Conservation (phyloP, 1,140 invertebrate genomes). For the Drosophila athabasca region DNA sequence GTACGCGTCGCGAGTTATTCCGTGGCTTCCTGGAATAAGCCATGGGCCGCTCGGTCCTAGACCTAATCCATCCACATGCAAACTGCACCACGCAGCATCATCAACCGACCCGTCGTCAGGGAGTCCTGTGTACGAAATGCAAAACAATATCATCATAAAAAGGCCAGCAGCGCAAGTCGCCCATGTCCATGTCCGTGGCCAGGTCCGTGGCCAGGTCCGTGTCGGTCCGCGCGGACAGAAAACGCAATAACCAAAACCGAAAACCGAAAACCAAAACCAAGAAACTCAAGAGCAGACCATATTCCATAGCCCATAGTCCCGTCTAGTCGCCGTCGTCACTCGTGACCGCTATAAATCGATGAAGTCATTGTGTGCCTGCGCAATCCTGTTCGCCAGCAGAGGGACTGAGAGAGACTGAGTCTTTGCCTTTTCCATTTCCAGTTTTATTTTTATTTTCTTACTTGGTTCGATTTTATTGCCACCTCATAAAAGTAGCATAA, state of each 20-base stretch:
- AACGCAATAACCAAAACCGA: slow-evolving; percentile 21
- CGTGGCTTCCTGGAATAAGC: slow-evolving; percentile 62
- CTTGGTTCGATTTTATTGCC: slow-evolving; percentile 80
- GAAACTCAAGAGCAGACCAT: slow-evolving; percentile 2
- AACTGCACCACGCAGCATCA: slow-evolving; percentile 23
- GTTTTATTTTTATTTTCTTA: slow-evolving; percentile 74
- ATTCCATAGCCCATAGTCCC: too few relatives aligned
- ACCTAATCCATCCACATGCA: slow-evolving; percentile 68
- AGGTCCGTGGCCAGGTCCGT: slow-evolving; percentile 6
- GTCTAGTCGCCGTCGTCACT: slow-evolving; percentile 38
- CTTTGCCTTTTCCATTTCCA: slow-evolving; percentile 34
- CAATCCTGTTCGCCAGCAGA: slow-evolving; percentile 15
- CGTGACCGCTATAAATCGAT: slow-evolving; percentile 81
- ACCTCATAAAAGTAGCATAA: slow-evolving; percentile 80
- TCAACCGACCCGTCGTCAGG: neutral
- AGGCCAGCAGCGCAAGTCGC: slow-evolving; percentile 49
- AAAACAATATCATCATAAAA: slow-evolving; percentile 81
- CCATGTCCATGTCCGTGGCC: slow-evolving; percentile 40
- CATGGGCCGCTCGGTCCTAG: slow-evolving; percentile 46
- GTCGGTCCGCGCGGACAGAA: neutral
- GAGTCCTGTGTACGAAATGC: slow-evolving; percentile 63
- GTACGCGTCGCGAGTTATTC: slow-evolving; percentile 62
- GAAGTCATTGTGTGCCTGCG: slow-evolving; percentile 72
- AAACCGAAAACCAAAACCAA: slow-evolving; percentile 38
- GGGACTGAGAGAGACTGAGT: slow-evolving; percentile 2